phyloP scores from a whole-genome alignment of 2,797 vertebrate genomes.

The Mycteria americana region DNA sequence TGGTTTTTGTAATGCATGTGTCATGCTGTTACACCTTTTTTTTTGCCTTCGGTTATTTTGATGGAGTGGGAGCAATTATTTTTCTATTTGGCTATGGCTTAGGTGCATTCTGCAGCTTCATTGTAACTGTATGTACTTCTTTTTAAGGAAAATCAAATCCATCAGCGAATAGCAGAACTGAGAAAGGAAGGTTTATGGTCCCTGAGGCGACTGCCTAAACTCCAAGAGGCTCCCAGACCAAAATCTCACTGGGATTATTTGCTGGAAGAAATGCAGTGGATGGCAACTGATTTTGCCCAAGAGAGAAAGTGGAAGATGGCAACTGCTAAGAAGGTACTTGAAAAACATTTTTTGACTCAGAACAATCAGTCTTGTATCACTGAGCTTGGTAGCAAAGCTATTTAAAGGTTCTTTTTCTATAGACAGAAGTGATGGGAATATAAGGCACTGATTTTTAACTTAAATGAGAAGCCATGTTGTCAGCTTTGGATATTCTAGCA shows the following conservation, averaged over 20 bases:
- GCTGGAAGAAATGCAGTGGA: constrained; percentile 98
- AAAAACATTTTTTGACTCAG: neutral
- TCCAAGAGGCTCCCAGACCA: constrained; percentile 90
- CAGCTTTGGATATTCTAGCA: neutral
- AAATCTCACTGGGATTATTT: constrained; percentile 98
- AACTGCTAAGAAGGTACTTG: constrained; percentile 92
- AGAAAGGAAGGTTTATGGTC: constrained; percentile 98
- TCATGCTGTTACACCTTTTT: neutral
- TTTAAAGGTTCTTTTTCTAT: neutral
- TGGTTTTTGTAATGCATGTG: neutral
- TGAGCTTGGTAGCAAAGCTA: neutral
- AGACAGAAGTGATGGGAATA: neutral
- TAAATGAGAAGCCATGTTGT: neutral
- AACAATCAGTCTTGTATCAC: neutral
- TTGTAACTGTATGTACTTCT: neutral
- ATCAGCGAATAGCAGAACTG: constrained; percentile 92
- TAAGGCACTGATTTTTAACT: neutral
- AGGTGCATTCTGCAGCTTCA: neutral
- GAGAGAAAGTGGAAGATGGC: constrained; percentile 97
- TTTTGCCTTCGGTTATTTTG: neutral
- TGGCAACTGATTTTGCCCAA: constrained; percentile 98
- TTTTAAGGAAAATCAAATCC: constrained; percentile 91
- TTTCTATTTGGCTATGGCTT: neutral
- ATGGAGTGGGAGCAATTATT: neutral
- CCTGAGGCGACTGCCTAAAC: constrained; percentile 88